Percentiles rank a stretch among this genome's conserved stretches.
phyloP scores from a whole-genome alignment of 1,140 invertebrate species.

The Calycopis cecrops region DNA sequence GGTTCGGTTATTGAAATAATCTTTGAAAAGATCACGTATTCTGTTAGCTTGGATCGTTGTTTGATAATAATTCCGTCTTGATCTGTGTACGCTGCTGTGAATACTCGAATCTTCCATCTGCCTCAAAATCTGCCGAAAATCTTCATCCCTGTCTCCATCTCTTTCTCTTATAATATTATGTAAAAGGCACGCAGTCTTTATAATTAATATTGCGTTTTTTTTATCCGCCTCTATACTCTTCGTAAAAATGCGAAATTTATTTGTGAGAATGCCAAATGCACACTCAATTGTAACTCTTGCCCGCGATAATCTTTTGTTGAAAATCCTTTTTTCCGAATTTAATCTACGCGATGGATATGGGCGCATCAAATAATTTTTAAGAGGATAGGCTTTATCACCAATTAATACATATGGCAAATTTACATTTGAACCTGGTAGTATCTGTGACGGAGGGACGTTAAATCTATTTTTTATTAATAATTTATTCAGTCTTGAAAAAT shows the following conservation, averaged over 20 bases:
- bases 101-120: not conserved
- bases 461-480: too few species aligned
- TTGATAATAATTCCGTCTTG: slow-evolving; percentile 7
- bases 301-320: slow-evolving; percentile 12
- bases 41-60: not conserved
- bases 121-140: not conserved
- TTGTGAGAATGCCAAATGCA: slow-evolving; percentile 13
- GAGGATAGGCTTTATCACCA: too few species aligned
- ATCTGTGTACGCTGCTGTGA: not conserved
- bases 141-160: slow-evolving; percentile 10
- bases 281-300: slow-evolving; percentile 13
- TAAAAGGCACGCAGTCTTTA: slow-evolving; percentile 8
- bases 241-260: slow-evolving; percentile 15
- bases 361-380: slow-evolving; percentile 13
- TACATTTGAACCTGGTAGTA: too few species aligned
- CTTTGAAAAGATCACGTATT: too few species aligned
- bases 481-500: too few species aligned
- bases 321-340: slow-evolving; percentile 12
- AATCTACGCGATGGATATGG: too few species aligned
- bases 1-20: too few species aligned
- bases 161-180: slow-evolving; percentile 14
- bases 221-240: slow-evolving; percentile 10
- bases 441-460: too few species aligned
- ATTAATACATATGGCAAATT: too few species aligned
- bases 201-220: slow-evolving; percentile 14